phyloP scores from a whole-genome alignment of 2,113 vertebrate species.

The Scartelaos histophorus region DNA sequence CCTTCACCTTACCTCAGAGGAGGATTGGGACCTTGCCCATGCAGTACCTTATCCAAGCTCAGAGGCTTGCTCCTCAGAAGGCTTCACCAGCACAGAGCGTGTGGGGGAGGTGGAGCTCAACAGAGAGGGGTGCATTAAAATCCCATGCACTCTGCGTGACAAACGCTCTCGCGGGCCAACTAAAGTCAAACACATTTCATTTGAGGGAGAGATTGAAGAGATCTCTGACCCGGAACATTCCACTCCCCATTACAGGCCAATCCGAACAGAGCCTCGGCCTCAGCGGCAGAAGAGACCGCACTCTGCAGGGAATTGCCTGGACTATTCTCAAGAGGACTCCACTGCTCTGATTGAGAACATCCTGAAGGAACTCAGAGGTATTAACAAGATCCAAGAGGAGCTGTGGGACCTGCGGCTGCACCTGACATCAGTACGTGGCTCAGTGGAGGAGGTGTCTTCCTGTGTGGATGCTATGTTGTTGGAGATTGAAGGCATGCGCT shows the following conservation, averaged over 20 bases:
- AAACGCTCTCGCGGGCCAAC: constrained; percentile 48
- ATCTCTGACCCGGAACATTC: constrained; percentile 15
- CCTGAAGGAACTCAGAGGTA: constrained; percentile 92
- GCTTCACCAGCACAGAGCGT: constrained; percentile 62
- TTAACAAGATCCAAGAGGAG: constrained; percentile 94
- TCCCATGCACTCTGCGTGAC: constrained; percentile 78
- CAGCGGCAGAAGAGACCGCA: constrained; percentile 62
- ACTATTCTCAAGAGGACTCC: constrained; percentile 71
- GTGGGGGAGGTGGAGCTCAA: constrained; percentile 79
- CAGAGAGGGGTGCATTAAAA: constrained; percentile 79
- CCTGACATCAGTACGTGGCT: constrained; percentile 89
- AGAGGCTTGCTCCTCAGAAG: constrained; percentile 44
- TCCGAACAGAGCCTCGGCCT: neutral
- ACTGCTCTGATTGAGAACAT: constrained; percentile 89
- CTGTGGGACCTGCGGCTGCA: constrained; percentile 93
- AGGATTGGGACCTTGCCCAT: constrained; percentile 56
- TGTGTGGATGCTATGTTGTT: constrained; percentile 91
- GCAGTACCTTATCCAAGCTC: constrained; percentile 29
- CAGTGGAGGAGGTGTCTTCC: constrained; percentile 94
- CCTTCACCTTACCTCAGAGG: constrained; percentile 79
- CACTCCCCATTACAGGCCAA: neutral
- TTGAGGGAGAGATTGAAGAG: constrained; percentile 42
- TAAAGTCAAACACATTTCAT: constrained; percentile 54
- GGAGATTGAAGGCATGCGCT: constrained; percentile 92
- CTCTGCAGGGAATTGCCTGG: constrained; percentile 68